Evolutionary conservation across 2,888 invertebrate genomes (phyloP), one percentile per base, ranked within the genome.

Genomic region (Anthoptus insignis): DNA sequence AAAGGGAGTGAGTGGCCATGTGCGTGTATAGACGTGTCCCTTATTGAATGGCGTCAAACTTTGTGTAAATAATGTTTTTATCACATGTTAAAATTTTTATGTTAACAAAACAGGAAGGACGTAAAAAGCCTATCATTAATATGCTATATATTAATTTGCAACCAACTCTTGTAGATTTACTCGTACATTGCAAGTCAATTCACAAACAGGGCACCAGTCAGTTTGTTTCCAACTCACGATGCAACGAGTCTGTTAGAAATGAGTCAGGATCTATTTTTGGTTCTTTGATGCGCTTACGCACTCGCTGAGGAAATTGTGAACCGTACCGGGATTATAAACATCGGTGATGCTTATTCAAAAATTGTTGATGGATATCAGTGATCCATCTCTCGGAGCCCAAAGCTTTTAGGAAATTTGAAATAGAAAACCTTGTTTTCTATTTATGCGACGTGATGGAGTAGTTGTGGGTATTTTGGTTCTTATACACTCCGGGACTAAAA

Each of bases 221-320:
- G 80, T 81, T 81, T 84, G 83, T 86, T 86, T 82, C 78, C 76
- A 77, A 74, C 72, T 68, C 74, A 57, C 76, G 79, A 81, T 77
- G 77, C 76, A 76, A 78, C 75, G 75, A 76, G 76, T 77, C 73
- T 74, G 74, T 71, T 50, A 50, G 49, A 57, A 39, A 68, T 90
- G 89, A 90, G 78, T 91, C 91, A 91, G 79, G 67, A 67, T 77
- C 79, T 91, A 91, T 90, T 89, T 86, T 78, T 69, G 82, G 81
- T 75, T 74, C 74, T 78, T 82, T 80, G 83, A 82, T 83, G 83
- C 80, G 75, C 78, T 73, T 75, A 76, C 66, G 59, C 66, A 66
- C 58, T 53, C 65, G 50, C 65, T 37, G 65, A 67, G 53, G 53
- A 54, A 59, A 49, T 39, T 65, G 49, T 63, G 50, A 59, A 56